A percentile compares a stretch with the other conserved stretches of the same genome.
Evolutionary conservation across 2,888 invertebrate genomes (phyloP).

Genomic region (Hipparchia sbordonii): DNA sequence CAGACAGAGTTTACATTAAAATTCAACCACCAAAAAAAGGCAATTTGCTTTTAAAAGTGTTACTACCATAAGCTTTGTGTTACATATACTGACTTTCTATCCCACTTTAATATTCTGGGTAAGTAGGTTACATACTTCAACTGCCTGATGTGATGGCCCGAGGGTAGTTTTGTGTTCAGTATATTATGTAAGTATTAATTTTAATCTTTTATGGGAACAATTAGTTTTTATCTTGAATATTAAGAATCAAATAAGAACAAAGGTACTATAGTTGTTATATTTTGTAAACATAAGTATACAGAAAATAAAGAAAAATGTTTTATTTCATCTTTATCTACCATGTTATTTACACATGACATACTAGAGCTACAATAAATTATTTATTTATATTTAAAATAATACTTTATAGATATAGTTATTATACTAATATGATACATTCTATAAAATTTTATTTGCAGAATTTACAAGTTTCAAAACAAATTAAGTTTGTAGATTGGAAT

Average conservation of each 20-base stretch:
- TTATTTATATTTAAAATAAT: background rate
- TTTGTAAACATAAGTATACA: background rate
- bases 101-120: too few relatives aligned
- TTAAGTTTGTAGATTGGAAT: too few relatives aligned
- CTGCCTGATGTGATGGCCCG: too few relatives aligned
- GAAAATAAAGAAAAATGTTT: background rate
- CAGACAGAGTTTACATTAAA: too few relatives aligned
- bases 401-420: background rate
- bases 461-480: too few relatives aligned
- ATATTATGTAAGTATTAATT: background rate
- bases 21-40: too few relatives aligned
- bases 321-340: background rate
- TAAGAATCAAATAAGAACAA: constrained; percentile 2
- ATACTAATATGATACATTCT: too few relatives aligned
- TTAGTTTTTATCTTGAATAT: background rate
- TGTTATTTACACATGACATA: background rate
- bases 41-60: too few relatives aligned
- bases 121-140: too few relatives aligned
- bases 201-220: constrained; percentile 1
- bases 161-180: background rate
- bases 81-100: too few relatives aligned
- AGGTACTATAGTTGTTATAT: background rate
- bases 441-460: too few relatives aligned
- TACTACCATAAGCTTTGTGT: too few relatives aligned
- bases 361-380: background rate